Percentiles rank a stretch among this genome's conserved stretches.
Evolutionary conservation across 2,797 vertebrate genomes (phyloP).

Genomic region (Anabacerthia variegaticeps): DNA sequence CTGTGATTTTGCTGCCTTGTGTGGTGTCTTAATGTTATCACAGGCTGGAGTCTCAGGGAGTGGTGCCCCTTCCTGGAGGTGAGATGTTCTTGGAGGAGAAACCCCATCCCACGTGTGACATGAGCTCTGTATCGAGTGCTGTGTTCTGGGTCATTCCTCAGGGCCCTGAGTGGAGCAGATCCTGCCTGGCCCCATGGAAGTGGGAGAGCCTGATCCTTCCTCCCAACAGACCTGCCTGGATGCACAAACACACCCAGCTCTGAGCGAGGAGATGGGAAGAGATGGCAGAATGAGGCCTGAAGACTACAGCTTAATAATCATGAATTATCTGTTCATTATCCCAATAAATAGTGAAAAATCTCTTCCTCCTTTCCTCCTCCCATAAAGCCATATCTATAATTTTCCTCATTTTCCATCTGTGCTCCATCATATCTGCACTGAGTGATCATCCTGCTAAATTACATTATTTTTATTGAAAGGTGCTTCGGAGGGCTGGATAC

Average conservation of each 20-base stretch:
- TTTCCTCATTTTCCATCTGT: constrained; percentile 56
- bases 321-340: constrained; percentile 62
- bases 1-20: not conserved
- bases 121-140: rapidly evolving
- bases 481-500: constrained; percentile 39
- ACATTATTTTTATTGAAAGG: constrained; percentile 63
- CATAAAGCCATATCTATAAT: constrained; percentile 35
- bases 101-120: rapidly evolving
- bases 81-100: not conserved
- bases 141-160: not conserved
- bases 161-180: not conserved
- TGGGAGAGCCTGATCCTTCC: not conserved
- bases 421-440: constrained; percentile 58
- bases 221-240: not conserved
- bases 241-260: not conserved
- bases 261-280: not conserved
- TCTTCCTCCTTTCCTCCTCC: constrained; percentile 49
- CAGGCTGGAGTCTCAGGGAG: not conserved
- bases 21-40: not conserved
- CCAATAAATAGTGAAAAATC: constrained; percentile 60
- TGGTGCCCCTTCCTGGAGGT: not conserved
- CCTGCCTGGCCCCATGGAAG: not conserved
- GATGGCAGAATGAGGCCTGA: not conserved
- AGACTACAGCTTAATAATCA: constrained; percentile 48
- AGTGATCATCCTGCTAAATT: constrained; percentile 51